A percentile compares a stretch with the other conserved stretches of the same genome.
Conservation (phyloP, 2,113 vertebrate genomes). For the Ailuropoda melanoleuca region DNA sequence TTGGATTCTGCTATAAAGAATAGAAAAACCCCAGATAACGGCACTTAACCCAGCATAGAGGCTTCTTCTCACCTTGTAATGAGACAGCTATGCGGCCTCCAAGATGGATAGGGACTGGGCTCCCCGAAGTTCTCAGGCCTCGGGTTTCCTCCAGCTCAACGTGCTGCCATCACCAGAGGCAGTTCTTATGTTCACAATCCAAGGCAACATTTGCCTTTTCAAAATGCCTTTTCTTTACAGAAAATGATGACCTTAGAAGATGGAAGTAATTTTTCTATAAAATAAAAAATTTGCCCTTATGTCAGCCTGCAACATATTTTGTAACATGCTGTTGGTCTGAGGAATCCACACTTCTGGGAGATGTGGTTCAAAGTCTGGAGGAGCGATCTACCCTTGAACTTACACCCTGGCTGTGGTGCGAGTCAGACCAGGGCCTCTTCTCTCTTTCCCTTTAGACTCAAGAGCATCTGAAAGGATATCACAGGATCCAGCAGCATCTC, state of each 20-base stretch:
- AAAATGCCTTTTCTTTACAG: background rate
- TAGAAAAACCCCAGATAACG: background rate
- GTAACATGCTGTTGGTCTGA: background rate
- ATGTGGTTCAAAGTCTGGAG: background rate
- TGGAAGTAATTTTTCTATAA: background rate
- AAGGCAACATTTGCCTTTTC: background rate
- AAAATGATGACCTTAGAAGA: background rate
- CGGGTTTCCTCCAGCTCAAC: background rate
- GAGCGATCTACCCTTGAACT: background rate
- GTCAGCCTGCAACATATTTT: background rate
- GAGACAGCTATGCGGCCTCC: background rate
- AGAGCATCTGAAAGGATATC: background rate
- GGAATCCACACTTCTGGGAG: background rate
- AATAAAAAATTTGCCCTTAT: background rate
- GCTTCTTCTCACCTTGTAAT: background rate
- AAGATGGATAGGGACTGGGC: background rate
- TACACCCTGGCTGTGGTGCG: background rate
- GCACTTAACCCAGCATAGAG: background rate
- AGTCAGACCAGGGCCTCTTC: background rate
- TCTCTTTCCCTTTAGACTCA: background rate
- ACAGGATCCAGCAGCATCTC: background rate
- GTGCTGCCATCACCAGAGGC: background rate
- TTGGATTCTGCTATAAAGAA: background rate
- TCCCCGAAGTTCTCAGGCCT: background rate
- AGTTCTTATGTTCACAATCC: background rate